phyloP scores from a whole-genome alignment of 2,888 invertebrate genomes.

The Ametastegia equiseti region DNA sequence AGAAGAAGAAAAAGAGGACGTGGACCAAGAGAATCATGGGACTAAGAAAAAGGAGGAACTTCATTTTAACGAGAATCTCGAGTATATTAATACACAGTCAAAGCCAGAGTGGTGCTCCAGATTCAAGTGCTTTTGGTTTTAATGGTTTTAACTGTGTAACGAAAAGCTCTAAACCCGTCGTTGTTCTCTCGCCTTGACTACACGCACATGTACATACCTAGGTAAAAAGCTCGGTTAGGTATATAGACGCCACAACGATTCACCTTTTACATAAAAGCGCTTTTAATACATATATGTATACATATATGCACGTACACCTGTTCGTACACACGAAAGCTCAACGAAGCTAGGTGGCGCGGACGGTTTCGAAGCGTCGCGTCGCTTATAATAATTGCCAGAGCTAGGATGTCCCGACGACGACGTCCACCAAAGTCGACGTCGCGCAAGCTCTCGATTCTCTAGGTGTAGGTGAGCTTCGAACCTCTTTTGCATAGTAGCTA shows the following conservation, averaged over 20 bases:
- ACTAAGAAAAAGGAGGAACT: neutral
- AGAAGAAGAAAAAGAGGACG: neutral
- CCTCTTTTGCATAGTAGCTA: constrained; percentile 15
- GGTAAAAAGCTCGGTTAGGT: too few species aligned
- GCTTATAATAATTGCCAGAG: constrained; percentile 28
- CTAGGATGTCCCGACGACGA: neutral
- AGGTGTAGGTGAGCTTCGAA: too few species aligned
- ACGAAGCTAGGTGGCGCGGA: neutral
- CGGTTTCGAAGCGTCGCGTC: neutral
- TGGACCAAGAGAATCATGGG: neutral
- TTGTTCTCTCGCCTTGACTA: constrained; percentile 7
- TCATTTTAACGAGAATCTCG: constrained; percentile 9
- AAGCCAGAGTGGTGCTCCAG: constrained; percentile 7
- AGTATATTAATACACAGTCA: constrained; percentile 29
- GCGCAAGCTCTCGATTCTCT: too few species aligned
- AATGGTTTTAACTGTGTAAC: constrained; percentile 30
- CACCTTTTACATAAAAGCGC: neutral
- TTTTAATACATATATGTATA: neutral
- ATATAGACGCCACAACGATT: neutral
- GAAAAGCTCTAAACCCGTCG: neutral
- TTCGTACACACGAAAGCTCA: neutral
- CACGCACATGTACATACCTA: neutral
- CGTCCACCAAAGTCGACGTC: too few species aligned
- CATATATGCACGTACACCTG: neutral
- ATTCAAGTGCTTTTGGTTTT: constrained; percentile 30